A percentile compares a stretch with the other conserved stretches of the same genome.
Conservation (phyloP, 2,888 invertebrate species). For the Plebejus anna region DNA sequence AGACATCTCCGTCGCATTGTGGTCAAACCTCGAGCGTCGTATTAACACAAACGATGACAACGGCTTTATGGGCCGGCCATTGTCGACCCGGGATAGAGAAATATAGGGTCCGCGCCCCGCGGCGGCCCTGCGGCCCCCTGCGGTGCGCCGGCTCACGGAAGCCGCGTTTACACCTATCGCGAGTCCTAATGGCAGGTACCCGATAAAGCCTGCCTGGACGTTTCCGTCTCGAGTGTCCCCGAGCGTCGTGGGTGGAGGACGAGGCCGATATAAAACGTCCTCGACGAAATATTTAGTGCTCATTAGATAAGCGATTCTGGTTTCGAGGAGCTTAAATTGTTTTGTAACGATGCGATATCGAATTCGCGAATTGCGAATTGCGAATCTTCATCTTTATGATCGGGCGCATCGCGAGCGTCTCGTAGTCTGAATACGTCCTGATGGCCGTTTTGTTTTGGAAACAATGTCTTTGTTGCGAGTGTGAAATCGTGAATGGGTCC, state of each 20-base stretch:
- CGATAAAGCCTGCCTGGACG: constrained; percentile 76
- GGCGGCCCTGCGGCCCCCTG: constrained; percentile 68
- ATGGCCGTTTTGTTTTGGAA: constrained; percentile 74
- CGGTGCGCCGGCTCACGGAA: constrained; percentile 71
- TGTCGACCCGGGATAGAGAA: constrained; percentile 72
- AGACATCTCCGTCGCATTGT: constrained; percentile 74
- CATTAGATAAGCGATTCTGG: constrained; percentile 78
- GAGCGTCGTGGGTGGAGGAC: constrained; percentile 75
- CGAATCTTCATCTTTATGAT: constrained; percentile 34
- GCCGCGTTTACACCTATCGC: constrained; percentile 76
- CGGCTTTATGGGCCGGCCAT: constrained; percentile 65
- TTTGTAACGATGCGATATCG: constrained; percentile 59
- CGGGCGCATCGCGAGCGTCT: constrained; percentile 31
- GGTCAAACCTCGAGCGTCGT: constrained; percentile 77
- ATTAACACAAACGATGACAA: constrained; percentile 79
- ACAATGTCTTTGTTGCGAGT: constrained; percentile 66
- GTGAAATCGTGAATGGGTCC: constrained; percentile 61
- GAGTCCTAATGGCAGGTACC: constrained; percentile 76
- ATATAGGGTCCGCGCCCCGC: constrained; percentile 68
- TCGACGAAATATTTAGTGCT: constrained; percentile 79
- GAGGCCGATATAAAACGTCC: constrained; percentile 75
- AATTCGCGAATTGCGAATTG: too few species aligned
- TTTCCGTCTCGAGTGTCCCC: constrained; percentile 69
- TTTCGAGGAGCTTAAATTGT: constrained; percentile 73
- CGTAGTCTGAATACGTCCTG: constrained; percentile 46